These are phyloP conservation scores for Gymnopithys bicolor DNA, from an alignment of 2,797 vertebrate genomes.

Conservation along the genomic window DNA sequence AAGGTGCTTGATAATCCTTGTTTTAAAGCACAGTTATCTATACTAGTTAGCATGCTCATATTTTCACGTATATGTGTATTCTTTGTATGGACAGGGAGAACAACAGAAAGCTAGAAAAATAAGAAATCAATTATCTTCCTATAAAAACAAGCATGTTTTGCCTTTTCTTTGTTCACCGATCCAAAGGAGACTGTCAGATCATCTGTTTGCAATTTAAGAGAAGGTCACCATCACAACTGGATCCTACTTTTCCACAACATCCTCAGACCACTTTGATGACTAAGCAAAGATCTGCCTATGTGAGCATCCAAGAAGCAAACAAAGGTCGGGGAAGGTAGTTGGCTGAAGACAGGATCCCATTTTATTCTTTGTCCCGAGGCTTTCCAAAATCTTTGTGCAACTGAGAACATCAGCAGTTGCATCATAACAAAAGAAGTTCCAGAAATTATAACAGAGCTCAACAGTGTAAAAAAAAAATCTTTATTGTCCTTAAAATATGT, in stretches of 20 bases:
- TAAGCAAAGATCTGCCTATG: not conserved
- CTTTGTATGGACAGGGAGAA: not conserved
- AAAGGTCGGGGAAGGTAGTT: not conserved
- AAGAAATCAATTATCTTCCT: not conserved
- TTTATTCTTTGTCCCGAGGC: not conserved
- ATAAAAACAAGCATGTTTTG: not conserved
- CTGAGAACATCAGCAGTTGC: not conserved
- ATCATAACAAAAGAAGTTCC: not conserved
- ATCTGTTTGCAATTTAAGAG: not conserved
- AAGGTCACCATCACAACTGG: not conserved
- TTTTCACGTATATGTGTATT: not conserved
- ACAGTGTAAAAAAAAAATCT: not conserved
- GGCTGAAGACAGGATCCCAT: not conserved
- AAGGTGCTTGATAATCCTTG: not conserved
- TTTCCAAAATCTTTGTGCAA: not conserved
- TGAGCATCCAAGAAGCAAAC: not conserved
- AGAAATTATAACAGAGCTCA: not conserved
- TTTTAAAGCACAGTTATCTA: not conserved
- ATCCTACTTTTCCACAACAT: not conserved
- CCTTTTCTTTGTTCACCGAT: not conserved
- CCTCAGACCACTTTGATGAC: not conserved
- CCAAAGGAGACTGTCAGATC: not conserved
- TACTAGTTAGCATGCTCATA: not conserved
- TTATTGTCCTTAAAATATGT: slow-evolving; percentile 20
- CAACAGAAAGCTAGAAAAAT: not conserved